Evolutionary conservation across 2,113 vertebrate genomes (phyloP), one percentile per base, ranked within the genome.

Genomic region (Dascyllus trimaculatus): DNA sequence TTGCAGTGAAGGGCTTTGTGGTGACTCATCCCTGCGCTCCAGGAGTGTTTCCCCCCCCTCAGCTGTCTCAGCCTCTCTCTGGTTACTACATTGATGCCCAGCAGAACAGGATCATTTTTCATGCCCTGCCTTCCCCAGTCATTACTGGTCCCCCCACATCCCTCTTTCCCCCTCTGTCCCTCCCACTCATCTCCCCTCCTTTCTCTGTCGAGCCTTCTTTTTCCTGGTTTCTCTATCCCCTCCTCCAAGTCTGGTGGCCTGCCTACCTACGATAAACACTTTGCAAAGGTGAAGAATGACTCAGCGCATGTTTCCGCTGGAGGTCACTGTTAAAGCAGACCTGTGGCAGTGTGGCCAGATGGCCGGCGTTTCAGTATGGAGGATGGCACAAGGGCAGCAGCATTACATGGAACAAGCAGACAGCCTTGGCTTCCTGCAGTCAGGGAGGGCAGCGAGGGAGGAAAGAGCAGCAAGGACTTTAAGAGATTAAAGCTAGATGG

Each of bases 11-110:
- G 25, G 21, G 19, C 9, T 75, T 62, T 63, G 57, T 22, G 79
- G 57, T 91, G 84, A 91, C 79, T 88, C 84, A 89, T 82, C 69
- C 53, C 60, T 53, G 66, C 24, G 71, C 22, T 56, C 29, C 25
- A 48, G 51, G 61, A 65, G 53, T 22, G 14, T 59, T 43, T 3
- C 17, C 4, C 17, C 11, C 62, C 40, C 2, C 52, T 5, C 54
- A 17, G 45, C 53, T 57, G 40, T 46, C 56, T 63, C 58, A 45
- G 59, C 35, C 56, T 56, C 35, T 69, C n/a, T 40, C 22, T 76
- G 3, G 5, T 78, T 74, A 87, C 59, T 24, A 54, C 75, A 69
- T 75, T 17, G 11, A 52, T 35, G 54, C 32, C 17, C 49, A 51
- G 49, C 65, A 86, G 38, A 67, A 52, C 63, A 74, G 49, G 57